Evolutionary conservation across 2,888 invertebrate genomes (phyloP).

Genomic region (Synergus itoensis): DNA sequence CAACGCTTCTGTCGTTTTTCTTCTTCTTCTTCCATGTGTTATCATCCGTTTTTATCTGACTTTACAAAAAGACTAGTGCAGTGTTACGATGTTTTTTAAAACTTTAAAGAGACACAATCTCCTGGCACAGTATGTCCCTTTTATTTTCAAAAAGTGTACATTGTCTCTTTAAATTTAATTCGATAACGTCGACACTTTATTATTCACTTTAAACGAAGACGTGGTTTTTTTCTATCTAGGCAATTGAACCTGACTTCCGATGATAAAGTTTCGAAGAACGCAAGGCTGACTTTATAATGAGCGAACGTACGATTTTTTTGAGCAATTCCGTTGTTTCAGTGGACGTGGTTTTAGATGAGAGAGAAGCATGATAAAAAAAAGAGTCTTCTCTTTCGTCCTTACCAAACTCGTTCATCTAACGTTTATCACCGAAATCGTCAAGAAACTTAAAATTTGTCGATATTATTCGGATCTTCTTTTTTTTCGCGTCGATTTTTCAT

Average conservation of each 20-base stretch:
- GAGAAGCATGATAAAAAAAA: constrained; percentile 32
- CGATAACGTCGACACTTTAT: constrained; percentile 19
- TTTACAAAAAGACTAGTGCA: constrained; percentile 18
- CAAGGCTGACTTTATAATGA: background rate
- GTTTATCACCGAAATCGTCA: constrained; percentile 33
- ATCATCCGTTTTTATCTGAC: background rate
- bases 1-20: constrained; percentile 4
- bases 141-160: constrained; percentile 1
- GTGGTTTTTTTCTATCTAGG: constrained; percentile 33
- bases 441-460: constrained; percentile 18
- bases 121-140: constrained; percentile 6
- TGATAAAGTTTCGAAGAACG: constrained; percentile 37
- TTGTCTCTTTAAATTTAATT: constrained; percentile 37
- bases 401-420: constrained; percentile 31
- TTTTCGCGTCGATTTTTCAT: background rate
- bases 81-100: background rate
- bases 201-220: constrained; percentile 30
- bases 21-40: background rate
- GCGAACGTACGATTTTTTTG: constrained; percentile 26
- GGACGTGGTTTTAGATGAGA: constrained; percentile 29
- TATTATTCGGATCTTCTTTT: background rate
- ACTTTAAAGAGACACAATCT: constrained; percentile 15
- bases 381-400: constrained; percentile 28
- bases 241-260: constrained; percentile 25
- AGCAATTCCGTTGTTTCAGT: constrained; percentile 28